These are phyloP conservation scores for Phymatocera aterrima DNA, from an alignment of 2,888 invertebrate genomes.

Conservation along the genomic window DNA sequence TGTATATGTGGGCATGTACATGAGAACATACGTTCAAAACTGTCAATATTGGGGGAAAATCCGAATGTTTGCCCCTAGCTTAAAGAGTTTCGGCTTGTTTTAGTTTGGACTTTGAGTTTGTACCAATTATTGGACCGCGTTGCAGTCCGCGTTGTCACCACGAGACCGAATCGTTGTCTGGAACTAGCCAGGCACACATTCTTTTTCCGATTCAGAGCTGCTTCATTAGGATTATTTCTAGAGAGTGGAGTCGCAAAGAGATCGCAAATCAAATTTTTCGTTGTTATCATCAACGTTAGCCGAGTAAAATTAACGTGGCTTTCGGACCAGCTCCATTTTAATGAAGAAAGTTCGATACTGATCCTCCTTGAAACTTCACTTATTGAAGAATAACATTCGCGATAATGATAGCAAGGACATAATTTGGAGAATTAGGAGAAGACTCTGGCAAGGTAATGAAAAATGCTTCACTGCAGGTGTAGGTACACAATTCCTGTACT, in stretches of 20 bases:
- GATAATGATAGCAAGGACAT: not conserved
- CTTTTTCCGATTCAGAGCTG: not conserved
- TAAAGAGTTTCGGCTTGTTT: conserved; percentile 47
- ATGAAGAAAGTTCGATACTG: no score
- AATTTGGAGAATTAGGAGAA: not conserved
- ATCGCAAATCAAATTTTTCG: no score
- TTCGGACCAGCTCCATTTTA: no score
- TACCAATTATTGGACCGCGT: conserved; percentile 34
- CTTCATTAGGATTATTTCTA: not conserved
- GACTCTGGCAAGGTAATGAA: conserved; percentile 12
- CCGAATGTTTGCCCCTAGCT: conserved; percentile 35
- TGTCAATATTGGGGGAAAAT: conserved; percentile 44
- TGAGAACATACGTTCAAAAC: conserved; percentile 26
- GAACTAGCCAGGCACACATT: not conserved
- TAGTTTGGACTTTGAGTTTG: conserved; percentile 42
- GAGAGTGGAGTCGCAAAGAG: not conserved
- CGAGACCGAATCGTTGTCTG: not conserved
- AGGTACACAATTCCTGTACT: conserved; percentile 5
- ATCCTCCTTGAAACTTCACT: not conserved
- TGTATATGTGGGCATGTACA: not conserved
- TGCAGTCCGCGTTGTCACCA: conserved; percentile 27
- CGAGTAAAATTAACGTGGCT: not conserved
- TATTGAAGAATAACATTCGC: not conserved
- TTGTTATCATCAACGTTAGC: not conserved
- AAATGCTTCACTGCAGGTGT: conserved; percentile 35